These are phyloP conservation scores for Promerops cafer DNA, from an alignment of 2,113 vertebrate species.

Conservation along the genomic window DNA sequence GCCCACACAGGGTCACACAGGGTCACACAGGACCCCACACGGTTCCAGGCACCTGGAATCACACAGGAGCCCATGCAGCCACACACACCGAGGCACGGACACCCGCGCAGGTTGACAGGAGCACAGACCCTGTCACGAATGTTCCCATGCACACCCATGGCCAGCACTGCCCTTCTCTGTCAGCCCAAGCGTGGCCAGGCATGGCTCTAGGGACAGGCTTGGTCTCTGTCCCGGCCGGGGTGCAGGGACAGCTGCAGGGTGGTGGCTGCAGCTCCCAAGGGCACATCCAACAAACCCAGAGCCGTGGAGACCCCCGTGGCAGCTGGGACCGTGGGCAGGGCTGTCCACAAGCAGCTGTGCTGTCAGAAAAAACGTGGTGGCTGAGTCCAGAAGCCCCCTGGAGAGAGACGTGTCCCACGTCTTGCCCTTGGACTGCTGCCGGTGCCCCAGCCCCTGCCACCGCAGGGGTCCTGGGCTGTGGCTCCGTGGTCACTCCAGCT, in stretches of 20 bases:
- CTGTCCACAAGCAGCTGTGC: accelerated
- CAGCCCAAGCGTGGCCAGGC: background rate
- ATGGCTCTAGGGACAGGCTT: accelerated
- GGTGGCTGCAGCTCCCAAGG: accelerated
- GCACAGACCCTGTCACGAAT: accelerated
- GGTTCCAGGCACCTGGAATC: background rate
- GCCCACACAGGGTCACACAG: too few relatives aligned
- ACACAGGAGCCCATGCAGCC: background rate
- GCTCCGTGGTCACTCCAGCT: background rate
- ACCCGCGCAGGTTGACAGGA: accelerated
- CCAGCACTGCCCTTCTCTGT: background rate
- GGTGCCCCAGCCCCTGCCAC: background rate
- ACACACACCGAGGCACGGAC: background rate
- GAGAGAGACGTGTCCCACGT: accelerated
- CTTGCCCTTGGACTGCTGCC: accelerated
- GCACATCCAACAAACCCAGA: background rate
- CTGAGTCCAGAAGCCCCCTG: background rate
- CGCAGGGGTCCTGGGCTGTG: background rate
- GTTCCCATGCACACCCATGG: background rate
- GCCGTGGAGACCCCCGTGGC: accelerated
- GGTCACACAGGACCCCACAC: background rate
- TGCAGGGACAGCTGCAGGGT: background rate
- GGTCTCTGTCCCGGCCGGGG: accelerated
- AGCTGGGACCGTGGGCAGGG: accelerated
- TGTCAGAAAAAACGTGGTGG: background rate